Base-by-base conservation (phyloP, 2,113 vertebrate genomes). In the Salvelinus alpinus region DNA sequence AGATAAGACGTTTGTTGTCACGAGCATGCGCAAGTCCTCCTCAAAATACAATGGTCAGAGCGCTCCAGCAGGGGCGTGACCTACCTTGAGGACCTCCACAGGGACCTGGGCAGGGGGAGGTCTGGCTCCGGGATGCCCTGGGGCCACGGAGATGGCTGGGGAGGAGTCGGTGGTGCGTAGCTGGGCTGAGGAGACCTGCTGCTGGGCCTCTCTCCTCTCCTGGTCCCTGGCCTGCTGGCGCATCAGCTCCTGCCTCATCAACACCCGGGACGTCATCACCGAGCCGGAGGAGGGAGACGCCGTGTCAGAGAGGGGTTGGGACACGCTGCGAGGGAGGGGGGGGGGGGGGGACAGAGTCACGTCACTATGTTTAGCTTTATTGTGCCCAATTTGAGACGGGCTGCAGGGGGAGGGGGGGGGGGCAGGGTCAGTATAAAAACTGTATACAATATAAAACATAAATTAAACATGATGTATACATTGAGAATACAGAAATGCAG, bases 191-290 rank as follows among this genome's bases (percentile, higher is more conserved):
- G 27, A n/a, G 47, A 92, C 90, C 68, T 85, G 84, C 78, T 92
- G 92, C 82, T 91, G 94, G 12, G 92, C 94, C 83, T 96, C 95
- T 74, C 94, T 91, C 75, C 94, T 92, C 88, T 96, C 94, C 88
- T 96, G 94, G 78, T 96, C 94, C 79, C 93, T 93, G 0, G 94
- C 92, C 90, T 96, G 95, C 75, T 95, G 94, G 80, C 95, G 89
- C 96, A 97, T 97, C 78, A 97, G 91, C 87, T 96, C 95, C 92
- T 97, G 96, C 29, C 95, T 91, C 85, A 96, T 86, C 72, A 95
- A 86, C 72, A 97, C 93, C 72, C 95, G 84, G 0, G 94, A 94
- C 4, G 93, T 91, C 87, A 94, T 94, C 8, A 82, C 85, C 69
- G 79, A 24, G 31, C 80, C 68, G 86, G 83, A 70, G 78, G 82